phyloP scores from a whole-genome alignment of 2,113 vertebrate species.

The Cinclus mexicanus region DNA sequence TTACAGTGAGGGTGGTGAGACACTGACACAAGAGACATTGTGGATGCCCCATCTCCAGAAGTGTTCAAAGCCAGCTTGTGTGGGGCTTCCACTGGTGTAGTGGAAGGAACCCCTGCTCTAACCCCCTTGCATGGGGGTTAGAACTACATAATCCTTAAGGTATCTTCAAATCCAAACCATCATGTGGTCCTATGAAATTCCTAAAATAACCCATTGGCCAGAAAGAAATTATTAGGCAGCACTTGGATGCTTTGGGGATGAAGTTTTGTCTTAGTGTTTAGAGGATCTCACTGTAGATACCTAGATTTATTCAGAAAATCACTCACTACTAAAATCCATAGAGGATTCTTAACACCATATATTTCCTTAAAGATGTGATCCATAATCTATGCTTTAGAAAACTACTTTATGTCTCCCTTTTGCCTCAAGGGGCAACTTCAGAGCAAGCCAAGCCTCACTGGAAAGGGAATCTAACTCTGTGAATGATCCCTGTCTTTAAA shows the following conservation, averaged over 20 bases:
- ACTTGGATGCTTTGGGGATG: not conserved
- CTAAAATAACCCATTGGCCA: not conserved
- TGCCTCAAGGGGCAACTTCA: not conserved
- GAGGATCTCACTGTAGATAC: not conserved
- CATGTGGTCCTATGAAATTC: not conserved
- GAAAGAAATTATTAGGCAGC: not conserved
- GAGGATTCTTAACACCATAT: not conserved
- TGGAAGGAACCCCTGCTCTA: not conserved
- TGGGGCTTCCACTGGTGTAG: not conserved
- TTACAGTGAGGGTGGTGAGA: not conserved
- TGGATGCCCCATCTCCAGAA: not conserved
- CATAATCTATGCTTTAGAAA: not conserved
- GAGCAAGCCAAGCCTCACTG: not conserved
- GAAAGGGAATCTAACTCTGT: not conserved
- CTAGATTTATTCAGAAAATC: not conserved
- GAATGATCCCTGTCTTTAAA: not conserved
- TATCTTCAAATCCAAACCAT: not conserved
- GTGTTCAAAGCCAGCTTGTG: not conserved
- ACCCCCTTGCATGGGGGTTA: not conserved
- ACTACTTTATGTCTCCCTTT: not conserved
- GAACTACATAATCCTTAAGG: not conserved
- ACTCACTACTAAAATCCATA: not conserved
- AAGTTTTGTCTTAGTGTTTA: not conserved
- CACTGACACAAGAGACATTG: not conserved
- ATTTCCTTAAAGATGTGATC: not conserved